Conservation (phyloP, 2,797 vertebrate species). For the Chrysocyon brachyurus region DNA sequence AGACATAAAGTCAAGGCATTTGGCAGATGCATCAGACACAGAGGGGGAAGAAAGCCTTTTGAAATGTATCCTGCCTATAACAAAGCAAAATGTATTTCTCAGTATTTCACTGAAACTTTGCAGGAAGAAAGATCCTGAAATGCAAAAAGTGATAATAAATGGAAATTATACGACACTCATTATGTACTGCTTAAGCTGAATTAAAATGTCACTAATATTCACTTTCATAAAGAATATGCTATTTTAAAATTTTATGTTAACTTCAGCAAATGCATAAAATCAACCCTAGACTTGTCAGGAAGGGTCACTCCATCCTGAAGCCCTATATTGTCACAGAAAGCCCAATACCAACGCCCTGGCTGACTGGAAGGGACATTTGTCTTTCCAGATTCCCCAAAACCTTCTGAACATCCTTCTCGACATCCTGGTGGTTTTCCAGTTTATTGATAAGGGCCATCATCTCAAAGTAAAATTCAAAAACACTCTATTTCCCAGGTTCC, state of each 20-base stretch:
- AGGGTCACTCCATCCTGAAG: not conserved
- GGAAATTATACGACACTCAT: not conserved
- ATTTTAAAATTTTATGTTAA: conserved; percentile 18
- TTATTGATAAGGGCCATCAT: not conserved
- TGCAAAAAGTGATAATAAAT: not conserved
- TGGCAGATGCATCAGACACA: conserved; percentile 66
- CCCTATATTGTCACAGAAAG: not conserved
- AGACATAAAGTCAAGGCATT: conserved; percentile 49
- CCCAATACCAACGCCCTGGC: not conserved
- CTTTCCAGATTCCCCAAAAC: not conserved
- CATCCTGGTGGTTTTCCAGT: not conserved
- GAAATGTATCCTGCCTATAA: not conserved
- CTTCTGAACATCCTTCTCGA: not conserved
- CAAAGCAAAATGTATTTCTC: conserved; percentile 64
- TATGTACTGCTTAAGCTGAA: not conserved
- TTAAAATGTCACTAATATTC: not conserved
- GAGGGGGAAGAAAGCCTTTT: not conserved
- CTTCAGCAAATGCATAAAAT: conserved; percentile 38
- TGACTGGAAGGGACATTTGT: not conserved
- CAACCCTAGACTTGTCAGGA: not conserved
- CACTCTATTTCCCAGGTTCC: not conserved
- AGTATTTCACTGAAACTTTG: conserved; percentile 34
- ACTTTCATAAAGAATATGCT: not conserved
- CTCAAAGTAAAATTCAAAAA: not conserved
- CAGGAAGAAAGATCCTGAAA: conserved; percentile 33